A percentile compares a stretch with the other conserved stretches of the same genome.
These are phyloP conservation scores for Petrolisthes cinctipes DNA, from an alignment of 2,888 invertebrate species.

Conservation along the genomic window DNA sequence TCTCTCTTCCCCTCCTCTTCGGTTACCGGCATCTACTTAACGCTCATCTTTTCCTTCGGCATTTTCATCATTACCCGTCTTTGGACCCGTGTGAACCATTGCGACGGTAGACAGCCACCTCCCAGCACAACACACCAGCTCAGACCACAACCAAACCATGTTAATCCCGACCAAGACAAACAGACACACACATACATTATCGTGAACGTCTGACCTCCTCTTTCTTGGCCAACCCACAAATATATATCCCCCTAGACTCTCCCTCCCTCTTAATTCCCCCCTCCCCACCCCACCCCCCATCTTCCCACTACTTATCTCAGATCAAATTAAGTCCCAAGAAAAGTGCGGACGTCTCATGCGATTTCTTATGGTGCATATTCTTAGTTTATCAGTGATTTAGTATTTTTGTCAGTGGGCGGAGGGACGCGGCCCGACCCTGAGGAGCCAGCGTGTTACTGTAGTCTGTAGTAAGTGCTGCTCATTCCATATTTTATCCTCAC, in stretches of 20 bases:
- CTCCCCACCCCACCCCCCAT: background rate
- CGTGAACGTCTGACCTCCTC: background rate
- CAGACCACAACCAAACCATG: too few species aligned
- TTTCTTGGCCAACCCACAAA: background rate
- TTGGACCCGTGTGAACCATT: background rate
- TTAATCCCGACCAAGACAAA: too few species aligned
- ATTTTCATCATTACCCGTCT: background rate
- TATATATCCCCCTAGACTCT: background rate
- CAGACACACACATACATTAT: background rate
- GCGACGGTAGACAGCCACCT: background rate
- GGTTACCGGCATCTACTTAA: constrained; percentile 7
- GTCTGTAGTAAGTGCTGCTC: background rate
- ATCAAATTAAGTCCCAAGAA: constrained; percentile 18
- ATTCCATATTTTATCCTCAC: too few species aligned
- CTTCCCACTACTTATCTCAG: background rate
- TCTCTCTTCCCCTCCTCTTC: background rate
- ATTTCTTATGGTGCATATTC: background rate
- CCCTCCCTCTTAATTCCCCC: background rate
- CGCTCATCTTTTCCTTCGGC: background rate
- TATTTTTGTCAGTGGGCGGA: background rate
- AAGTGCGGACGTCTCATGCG: constrained; percentile 4
- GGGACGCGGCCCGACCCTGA: background rate
- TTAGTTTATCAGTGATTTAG: background rate
- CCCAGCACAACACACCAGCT: too few species aligned
- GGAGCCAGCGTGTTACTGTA: background rate